Evolutionary conservation across 2,888 invertebrate species (phyloP).

Genomic region (Leucophenga montana): DNA sequence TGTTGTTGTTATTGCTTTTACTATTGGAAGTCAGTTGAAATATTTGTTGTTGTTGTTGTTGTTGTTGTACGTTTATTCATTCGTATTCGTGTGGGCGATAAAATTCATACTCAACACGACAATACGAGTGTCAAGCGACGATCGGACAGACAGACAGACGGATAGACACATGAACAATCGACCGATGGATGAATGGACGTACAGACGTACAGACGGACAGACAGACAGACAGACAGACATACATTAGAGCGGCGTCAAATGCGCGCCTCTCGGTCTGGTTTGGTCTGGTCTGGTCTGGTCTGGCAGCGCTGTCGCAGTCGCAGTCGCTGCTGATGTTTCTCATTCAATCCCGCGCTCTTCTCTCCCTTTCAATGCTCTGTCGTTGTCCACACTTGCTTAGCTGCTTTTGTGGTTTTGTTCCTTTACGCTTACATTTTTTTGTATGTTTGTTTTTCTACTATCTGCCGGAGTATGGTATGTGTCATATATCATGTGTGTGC

Average conservation of each 20-base stretch:
- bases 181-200: too few relatives aligned
- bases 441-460: background rate
- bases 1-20: conserved; percentile 2
- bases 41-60: background rate
- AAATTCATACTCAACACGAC: conserved; percentile 50
- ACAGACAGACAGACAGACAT: too few relatives aligned
- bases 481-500: background rate
- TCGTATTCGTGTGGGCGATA: conserved; percentile 57
- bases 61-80: too few relatives aligned
- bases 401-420: background rate
- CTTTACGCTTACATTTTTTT: background rate
- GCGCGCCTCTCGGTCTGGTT: conserved; percentile 51
- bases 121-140: background rate
- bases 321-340: conserved; percentile 37
- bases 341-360: conserved; percentile 32
- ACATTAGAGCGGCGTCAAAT: conserved; percentile 35
- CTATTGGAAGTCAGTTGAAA: conserved; percentile 40
- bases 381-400: conserved; percentile 11
- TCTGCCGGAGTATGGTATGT: too few relatives aligned
- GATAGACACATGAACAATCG: background rate
- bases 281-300: conserved; percentile 40
- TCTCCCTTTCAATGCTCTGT: too few relatives aligned
- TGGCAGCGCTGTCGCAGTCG: conserved; percentile 50
- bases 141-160: background rate
- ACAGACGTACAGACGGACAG: conserved; percentile 25